phyloP scores from a whole-genome alignment of 2,797 vertebrate species.

The Monodelphis domestica region DNA sequence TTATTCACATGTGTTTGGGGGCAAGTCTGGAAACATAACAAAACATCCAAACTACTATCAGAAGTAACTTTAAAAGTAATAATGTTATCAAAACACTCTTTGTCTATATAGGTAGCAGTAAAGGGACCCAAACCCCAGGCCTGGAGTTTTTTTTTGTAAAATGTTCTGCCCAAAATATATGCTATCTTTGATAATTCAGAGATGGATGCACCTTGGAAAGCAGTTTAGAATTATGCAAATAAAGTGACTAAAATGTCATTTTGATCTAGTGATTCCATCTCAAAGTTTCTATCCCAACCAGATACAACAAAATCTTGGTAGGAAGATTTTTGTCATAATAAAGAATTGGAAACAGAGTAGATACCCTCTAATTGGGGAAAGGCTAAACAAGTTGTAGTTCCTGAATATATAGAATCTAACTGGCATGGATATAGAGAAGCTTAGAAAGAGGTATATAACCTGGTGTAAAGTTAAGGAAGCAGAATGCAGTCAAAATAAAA shows the following conservation, averaged over 20 bases:
- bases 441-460: neutral
- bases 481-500: neutral
- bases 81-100: neutral
- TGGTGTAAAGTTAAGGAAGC: neutral
- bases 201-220: neutral
- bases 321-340: neutral
- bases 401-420: neutral
- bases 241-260: neutral
- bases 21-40: neutral
- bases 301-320: neutral
- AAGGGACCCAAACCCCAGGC: neutral
- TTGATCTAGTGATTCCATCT: neutral
- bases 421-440: neutral
- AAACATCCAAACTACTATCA: neutral
- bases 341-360: neutral
- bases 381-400: neutral
- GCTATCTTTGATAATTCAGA: neutral
- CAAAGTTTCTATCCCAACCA: neutral
- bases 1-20: neutral
- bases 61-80: neutral
- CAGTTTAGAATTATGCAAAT: neutral
- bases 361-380: neutral
- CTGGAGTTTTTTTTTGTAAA: neutral
- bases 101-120: neutral
- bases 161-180: neutral